Conservation (phyloP, 2,888 invertebrate species). For the Napeogenes inachia region DNA sequence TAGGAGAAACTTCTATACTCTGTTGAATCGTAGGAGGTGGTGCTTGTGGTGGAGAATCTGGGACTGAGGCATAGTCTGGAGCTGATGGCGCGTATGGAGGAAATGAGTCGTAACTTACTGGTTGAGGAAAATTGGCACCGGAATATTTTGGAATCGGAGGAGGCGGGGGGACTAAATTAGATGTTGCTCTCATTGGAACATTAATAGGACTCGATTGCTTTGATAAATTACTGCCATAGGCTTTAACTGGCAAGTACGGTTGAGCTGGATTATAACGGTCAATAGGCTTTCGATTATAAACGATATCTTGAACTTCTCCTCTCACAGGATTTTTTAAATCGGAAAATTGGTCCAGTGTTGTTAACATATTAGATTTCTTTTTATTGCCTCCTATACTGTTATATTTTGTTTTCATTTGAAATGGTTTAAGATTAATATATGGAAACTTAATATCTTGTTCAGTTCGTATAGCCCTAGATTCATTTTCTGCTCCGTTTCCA, state of each 20-base stretch:
- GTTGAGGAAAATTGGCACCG: conserved; percentile 55
- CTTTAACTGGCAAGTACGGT: conserved; percentile 61
- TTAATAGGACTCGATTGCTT: conserved; percentile 47
- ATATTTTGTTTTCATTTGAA: conserved; percentile 55
- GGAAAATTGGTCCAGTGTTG: conserved; percentile 57
- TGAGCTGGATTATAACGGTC: conserved; percentile 74
- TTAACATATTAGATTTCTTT: conserved; percentile 54
- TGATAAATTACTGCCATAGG: conserved; percentile 50
- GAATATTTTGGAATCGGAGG: conserved; percentile 50
- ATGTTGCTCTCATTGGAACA: conserved; percentile 44
- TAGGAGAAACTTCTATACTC: conserved; percentile 33
- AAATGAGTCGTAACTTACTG: conserved; percentile 62
- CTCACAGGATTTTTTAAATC: conserved; percentile 59
- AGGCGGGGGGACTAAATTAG: conserved; percentile 59
- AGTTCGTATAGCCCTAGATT: conserved; percentile 67
- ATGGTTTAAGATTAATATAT: conserved; percentile 66
- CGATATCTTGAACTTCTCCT: conserved; percentile 65
- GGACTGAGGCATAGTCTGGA: conserved; percentile 28
- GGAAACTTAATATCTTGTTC: conserved; percentile 65
- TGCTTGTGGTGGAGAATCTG: conserved; percentile 30
- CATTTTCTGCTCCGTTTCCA: conserved; percentile 66
- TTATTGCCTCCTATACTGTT: conserved; percentile 46
- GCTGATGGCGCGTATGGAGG: conserved; percentile 57
- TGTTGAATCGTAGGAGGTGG: conserved; percentile 30
- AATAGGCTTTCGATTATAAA: conserved; percentile 44